phyloP scores from a whole-genome alignment of 2,888 invertebrate species.

The Hydraecia micacea region DNA sequence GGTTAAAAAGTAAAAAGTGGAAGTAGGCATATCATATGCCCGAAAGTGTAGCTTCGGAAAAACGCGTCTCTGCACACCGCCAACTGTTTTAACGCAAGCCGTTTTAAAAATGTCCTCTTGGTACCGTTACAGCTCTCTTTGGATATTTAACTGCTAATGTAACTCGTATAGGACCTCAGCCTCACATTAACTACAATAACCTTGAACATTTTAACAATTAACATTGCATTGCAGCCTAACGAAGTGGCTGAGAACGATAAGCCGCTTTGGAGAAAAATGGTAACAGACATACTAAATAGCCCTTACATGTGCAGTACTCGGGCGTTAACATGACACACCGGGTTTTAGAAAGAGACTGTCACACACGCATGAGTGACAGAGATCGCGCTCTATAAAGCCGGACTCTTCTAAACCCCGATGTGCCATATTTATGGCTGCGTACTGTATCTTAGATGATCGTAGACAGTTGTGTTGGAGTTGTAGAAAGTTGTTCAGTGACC shows the following conservation, averaged over 20 bases:
- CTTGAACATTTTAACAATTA: slow-evolving; percentile 40
- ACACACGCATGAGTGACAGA: neutral
- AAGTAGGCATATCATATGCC: neutral
- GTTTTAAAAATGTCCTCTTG: neutral
- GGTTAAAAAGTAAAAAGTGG: neutral
- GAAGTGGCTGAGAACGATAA: slow-evolving; percentile 64
- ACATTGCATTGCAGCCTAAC: slow-evolving; percentile 62
- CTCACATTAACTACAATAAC: slow-evolving; percentile 5
- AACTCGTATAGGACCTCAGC: slow-evolving; percentile 4
- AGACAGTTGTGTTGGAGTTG: slow-evolving; percentile 40
- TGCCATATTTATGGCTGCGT: slow-evolving; percentile 12
- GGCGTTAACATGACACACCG: slow-evolving; percentile 32
- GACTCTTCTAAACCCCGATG: slow-evolving; percentile 12
- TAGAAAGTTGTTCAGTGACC: slow-evolving; percentile 43
- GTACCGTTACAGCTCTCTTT: neutral
- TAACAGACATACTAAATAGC: slow-evolving; percentile 53
- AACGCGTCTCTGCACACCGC: neutral
- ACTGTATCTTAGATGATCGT: slow-evolving; percentile 49
- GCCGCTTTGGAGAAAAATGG: slow-evolving; percentile 65
- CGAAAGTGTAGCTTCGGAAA: neutral
- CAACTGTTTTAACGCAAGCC: neutral
- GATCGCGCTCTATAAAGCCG: neutral
- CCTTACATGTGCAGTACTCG: slow-evolving; percentile 19
- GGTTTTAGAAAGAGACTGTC: slow-evolving; percentile 11
- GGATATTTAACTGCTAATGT: neutral